phyloP scores from a whole-genome alignment of 2,113 vertebrate genomes.

The Trogon melanurus region DNA sequence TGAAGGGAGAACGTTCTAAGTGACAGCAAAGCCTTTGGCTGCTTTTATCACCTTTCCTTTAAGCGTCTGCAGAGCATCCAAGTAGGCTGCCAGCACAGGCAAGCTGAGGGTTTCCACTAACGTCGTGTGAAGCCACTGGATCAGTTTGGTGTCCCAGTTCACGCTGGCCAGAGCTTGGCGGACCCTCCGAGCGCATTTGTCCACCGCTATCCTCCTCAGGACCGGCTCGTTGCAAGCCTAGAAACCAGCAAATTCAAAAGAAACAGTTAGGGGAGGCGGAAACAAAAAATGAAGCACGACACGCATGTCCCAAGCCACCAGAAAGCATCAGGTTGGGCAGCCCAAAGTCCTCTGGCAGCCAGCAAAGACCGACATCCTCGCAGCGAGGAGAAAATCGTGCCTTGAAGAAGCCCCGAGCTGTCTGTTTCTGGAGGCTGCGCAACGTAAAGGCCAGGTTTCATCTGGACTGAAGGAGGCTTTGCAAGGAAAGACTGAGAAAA shows the following conservation, averaged over 20 bases:
- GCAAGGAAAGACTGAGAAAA: fast-evolving
- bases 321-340: fast-evolving
- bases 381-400: background rate
- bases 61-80: slow-evolving; percentile 96
- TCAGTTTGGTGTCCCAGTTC: slow-evolving; percentile 94
- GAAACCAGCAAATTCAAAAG: background rate
- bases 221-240: slow-evolving; percentile 94
- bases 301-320: fast-evolving
- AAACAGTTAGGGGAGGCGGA: background rate
- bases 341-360: background rate
- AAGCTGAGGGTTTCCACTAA: slow-evolving; percentile 94
- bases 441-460: too few relatives aligned
- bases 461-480: background rate
- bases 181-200: slow-evolving; percentile 94
- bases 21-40: fast-evolving
- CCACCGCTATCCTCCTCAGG: slow-evolving; percentile 90
- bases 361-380: background rate
- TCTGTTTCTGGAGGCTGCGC: too few relatives aligned
- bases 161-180: slow-evolving; percentile 92
- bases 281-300: fast-evolving
- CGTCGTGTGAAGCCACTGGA: slow-evolving; percentile 94
- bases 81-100: slow-evolving; percentile 92
- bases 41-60: slow-evolving; percentile 89
- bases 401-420: too few relatives aligned
- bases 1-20: fast-evolving